Conservation (phyloP, 2,888 invertebrate genomes). For the Drosophila demipolita region DNA sequence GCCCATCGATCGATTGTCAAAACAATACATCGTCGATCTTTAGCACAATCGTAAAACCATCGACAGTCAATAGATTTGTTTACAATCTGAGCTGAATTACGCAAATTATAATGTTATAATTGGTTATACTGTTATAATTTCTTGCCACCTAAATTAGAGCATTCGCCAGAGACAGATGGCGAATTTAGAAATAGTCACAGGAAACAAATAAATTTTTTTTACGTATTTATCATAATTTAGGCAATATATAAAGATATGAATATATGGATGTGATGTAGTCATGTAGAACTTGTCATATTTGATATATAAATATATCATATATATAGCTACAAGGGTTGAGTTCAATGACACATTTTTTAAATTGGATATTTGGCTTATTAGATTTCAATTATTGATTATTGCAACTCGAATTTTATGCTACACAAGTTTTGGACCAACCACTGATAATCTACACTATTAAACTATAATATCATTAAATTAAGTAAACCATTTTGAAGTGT, state of each 20-base stretch:
- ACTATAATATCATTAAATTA: neutral
- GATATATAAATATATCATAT: neutral
- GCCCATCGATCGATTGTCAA: no score
- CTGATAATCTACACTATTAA: neutral
- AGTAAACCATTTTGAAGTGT: neutral
- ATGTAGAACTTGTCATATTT: neutral
- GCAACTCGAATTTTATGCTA: conserved; percentile 19
- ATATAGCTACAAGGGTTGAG: conserved; percentile 2
- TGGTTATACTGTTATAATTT: neutral
- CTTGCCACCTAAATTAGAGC: neutral
- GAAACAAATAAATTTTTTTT: neutral
- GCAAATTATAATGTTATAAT: neutral
- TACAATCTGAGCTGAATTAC: neutral
- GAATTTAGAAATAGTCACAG: neutral
- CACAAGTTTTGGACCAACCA: conserved; percentile 20
- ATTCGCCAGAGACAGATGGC: neutral
- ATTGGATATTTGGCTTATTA: conserved; percentile 26
- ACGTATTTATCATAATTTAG: neutral
- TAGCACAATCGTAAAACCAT: neutral
- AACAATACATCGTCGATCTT: neutral
- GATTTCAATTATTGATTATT: conserved; percentile 36
- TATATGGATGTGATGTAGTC: neutral
- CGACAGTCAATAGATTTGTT: neutral
- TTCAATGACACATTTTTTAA: conserved; percentile 41
- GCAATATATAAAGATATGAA: neutral